A percentile compares a stretch with the other conserved stretches of the same genome.
Evolutionary conservation across 2,888 invertebrate genomes (phyloP).

Genomic region (Tridacna gigas): DNA sequence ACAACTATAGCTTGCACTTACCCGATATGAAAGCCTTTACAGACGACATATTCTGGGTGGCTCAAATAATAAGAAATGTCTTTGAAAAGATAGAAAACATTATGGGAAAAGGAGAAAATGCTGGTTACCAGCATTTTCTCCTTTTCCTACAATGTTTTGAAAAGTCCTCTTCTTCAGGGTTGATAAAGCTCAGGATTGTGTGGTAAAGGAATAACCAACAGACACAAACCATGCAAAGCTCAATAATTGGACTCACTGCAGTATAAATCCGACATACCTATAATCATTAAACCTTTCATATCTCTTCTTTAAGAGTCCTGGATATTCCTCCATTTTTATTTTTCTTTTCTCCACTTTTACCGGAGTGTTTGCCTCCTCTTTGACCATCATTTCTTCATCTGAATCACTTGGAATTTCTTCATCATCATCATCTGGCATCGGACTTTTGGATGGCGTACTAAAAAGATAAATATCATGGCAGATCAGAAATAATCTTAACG

Average conservation of each 20-base stretch:
- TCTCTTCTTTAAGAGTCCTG: conserved; percentile 80
- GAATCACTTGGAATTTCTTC: conserved; percentile 81
- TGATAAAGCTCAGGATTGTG: no score
- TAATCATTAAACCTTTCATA: conserved; percentile 77
- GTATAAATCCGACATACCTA: conserved; percentile 68
- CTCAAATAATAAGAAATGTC: not conserved
- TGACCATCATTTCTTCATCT: conserved; percentile 65
- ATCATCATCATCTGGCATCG: conserved; percentile 67
- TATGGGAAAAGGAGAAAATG: not conserved
- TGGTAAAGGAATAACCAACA: no score
- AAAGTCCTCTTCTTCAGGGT: no score
- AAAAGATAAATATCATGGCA: not conserved
- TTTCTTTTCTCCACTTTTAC: conserved; percentile 68
- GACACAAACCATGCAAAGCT: no score
- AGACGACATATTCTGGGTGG: not conserved
- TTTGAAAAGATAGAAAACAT: not conserved
- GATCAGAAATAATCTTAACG: no score
- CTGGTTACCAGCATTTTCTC: not conserved
- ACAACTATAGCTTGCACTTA: no score
- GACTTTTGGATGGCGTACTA: not conserved
- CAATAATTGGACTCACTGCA: no score
- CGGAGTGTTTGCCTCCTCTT: conserved; percentile 35
- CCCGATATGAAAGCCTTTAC: not conserved
- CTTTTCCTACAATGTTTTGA: not conserved
- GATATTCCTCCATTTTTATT: conserved; percentile 76